Evolutionary conservation across 1,140 invertebrate species (phyloP).

Genomic region (Agraylea sexmaculata): DNA sequence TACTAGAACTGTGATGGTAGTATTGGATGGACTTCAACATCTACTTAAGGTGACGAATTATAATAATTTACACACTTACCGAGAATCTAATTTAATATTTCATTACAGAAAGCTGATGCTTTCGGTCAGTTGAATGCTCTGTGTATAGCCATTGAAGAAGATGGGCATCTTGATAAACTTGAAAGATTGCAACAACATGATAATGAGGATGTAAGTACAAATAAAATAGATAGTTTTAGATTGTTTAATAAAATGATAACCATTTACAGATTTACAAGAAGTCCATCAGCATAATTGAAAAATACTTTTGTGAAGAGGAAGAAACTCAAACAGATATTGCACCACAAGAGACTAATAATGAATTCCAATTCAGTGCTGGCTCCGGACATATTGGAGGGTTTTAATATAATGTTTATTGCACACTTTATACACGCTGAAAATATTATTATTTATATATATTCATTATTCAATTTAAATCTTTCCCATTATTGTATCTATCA

Average conservation of each 20-base stretch:
- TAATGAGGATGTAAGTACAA: constrained; percentile 74
- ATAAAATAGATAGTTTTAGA: constrained; percentile 46
- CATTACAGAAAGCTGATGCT: constrained; percentile 47
- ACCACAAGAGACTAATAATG: constrained; percentile 24
- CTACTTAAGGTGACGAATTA: constrained; percentile 57
- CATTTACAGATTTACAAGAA: constrained; percentile 75
- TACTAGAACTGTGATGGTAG: constrained; percentile 63
- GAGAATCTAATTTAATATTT: constrained; percentile 10
- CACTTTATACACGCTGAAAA: too few species aligned
- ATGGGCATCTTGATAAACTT: constrained; percentile 82
- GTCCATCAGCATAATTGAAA: constrained; percentile 68
- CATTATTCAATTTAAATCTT: too few species aligned
- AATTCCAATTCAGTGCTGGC: constrained; percentile 29
- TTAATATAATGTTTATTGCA: too few species aligned
- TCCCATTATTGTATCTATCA: too few species aligned
- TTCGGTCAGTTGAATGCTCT: constrained; percentile 63
- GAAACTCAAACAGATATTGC: constrained; percentile 35
- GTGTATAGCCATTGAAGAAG: constrained; percentile 77
- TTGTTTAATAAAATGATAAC: constrained; percentile 47
- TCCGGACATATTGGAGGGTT: constrained; percentile 18
- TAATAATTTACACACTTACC: background rate
- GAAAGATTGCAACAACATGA: constrained; percentile 90
- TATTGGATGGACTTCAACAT: constrained; percentile 79
- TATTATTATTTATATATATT: too few species aligned
- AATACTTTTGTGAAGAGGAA: constrained; percentile 55